Evolutionary conservation across 2,888 invertebrate genomes (phyloP), one percentile per base, ranked within the genome.

Genomic region (Noctua fimbriata): DNA sequence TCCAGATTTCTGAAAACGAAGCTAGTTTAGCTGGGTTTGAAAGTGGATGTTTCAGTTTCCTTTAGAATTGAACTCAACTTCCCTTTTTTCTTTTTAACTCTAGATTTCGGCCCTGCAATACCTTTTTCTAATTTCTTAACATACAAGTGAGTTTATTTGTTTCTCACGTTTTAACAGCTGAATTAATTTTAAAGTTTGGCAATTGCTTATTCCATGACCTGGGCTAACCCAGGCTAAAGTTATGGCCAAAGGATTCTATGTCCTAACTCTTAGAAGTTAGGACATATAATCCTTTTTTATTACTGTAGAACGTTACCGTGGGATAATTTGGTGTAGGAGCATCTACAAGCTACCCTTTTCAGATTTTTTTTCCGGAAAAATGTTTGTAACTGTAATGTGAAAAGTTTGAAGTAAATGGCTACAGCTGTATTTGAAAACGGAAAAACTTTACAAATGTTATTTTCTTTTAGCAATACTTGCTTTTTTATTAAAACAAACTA

Each of bases 391-490:
- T 71, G 70, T 74, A 79, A 83, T 74, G 32, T 72, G 44, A 79
- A 84, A 84, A 84, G 44, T 84, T 84, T 84, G 14, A 72, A 70
- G 73, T 24, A 73, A 84, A 79, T 55, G 49, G 70, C 55, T 79
- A 18, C 52, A 36, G 70, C 24, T 28, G 60, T 73, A 71, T 83
- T 78, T 79, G 66, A 58, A 78, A 78, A 78, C 28, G 52, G 16
- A 82, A 49, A 58, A 69, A 18, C 12, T 24, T 55, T 47, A 32
- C 28, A 65, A 81, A 75, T n/a, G 28, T 28, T 47, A 44, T 47
- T 16, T 69, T n/a, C 16, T 16, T 74, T 74, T 28, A 24, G 0
- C 41, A 5, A 32, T n/a, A 58, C 9, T 44, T 74, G 16, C 67
- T 67, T 67, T 74, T 82, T 44, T 3, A 44, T 52, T 28, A 36